Conservation (phyloP, 2,888 invertebrate species). For the Cepaea hortensis region DNA sequence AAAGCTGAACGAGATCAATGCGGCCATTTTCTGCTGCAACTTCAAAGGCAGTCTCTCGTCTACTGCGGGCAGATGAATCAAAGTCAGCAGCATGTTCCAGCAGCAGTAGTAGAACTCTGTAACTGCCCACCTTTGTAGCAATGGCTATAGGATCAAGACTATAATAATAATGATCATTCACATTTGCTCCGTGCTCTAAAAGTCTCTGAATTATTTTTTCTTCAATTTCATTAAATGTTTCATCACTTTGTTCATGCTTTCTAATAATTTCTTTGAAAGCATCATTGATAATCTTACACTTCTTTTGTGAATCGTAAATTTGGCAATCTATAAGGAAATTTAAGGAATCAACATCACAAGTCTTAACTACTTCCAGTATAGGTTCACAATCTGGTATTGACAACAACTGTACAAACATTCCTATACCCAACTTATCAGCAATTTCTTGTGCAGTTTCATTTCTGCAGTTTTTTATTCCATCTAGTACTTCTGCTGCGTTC, state of each 20-base stretch:
- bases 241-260: background rate
- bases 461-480: background rate
- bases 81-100: background rate
- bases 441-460: background rate
- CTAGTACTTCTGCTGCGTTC: background rate
- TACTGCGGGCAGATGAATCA: background rate
- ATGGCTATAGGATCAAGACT: background rate
- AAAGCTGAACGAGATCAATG: background rate
- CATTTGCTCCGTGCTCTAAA: background rate
- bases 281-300: background rate
- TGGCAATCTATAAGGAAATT: background rate
- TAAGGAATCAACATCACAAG: background rate
- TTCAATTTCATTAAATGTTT: background rate
- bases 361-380: background rate
- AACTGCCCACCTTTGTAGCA: background rate
- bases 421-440: constrained; percentile 1
- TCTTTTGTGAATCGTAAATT: background rate
- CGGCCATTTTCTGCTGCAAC: constrained; percentile 5
- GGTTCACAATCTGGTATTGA: background rate
- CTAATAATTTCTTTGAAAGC: background rate
- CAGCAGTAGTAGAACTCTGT: background rate
- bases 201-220: background rate
- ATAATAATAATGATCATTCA: background rate
- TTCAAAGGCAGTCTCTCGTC: background rate
- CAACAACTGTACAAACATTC: background rate